These are phyloP conservation scores for Prunella himalayana DNA, from an alignment of 2,113 vertebrate genomes.

Conservation along the genomic window DNA sequence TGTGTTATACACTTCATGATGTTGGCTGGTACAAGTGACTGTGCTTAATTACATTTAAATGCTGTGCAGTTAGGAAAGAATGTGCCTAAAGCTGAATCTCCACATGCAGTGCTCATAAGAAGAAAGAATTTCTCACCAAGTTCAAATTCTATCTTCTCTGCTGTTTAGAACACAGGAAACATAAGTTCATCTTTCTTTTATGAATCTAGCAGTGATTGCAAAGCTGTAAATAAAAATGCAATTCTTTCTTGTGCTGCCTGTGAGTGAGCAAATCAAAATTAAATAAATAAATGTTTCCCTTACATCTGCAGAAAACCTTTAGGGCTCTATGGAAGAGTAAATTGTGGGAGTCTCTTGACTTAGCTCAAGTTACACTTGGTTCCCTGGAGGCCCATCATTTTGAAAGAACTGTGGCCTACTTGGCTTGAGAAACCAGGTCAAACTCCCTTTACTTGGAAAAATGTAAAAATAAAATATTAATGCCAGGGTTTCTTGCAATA, in stretches of 20 bases:
- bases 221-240: not conserved
- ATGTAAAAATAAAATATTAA: not conserved
- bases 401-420: not conserved
- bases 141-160: not conserved
- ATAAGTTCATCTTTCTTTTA: not conserved
- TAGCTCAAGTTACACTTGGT: not conserved
- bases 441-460: not conserved
- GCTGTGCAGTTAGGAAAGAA: not conserved
- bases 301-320: not conserved
- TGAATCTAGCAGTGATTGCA: not conserved
- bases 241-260: not conserved
- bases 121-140: not conserved
- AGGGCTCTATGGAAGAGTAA: not conserved
- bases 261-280: not conserved
- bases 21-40: not conserved
- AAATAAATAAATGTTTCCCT: not conserved
- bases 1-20: not conserved
- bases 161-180: not conserved
- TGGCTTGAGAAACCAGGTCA: not conserved
- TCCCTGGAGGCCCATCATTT: not conserved
- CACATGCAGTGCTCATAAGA: not conserved
- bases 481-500: not conserved
- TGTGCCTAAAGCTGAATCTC: not conserved
- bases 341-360: not conserved
- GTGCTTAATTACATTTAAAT: not conserved